Percentiles rank a stretch among this genome's conserved stretches.
These are phyloP conservation scores for Megamerina dolium DNA, from an alignment of 2,888 invertebrate genomes.

Conservation along the genomic window DNA sequence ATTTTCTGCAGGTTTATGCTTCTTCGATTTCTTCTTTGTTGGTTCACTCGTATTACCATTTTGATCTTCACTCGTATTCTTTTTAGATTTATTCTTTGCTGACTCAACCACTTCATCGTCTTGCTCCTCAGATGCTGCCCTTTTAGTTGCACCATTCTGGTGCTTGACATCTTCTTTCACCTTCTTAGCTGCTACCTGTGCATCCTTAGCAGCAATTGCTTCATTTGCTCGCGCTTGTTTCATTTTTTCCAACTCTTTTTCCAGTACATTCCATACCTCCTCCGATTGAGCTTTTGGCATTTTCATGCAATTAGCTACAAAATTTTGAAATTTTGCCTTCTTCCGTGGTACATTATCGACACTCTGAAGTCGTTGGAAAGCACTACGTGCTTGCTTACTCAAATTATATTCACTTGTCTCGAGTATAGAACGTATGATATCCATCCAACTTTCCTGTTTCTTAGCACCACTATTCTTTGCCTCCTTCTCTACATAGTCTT, in stretches of 20 bases:
- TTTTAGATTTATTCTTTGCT: background rate
- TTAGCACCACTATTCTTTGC: constrained; percentile 74
- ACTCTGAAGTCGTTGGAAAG: constrained; percentile 63
- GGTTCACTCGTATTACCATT: background rate
- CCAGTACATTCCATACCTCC: constrained; percentile 60
- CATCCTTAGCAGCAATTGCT: constrained; percentile 19
- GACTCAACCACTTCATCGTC: background rate
- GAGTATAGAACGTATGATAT: constrained; percentile 42
- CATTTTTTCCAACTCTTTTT: constrained; percentile 52
- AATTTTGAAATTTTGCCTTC: constrained; percentile 75
- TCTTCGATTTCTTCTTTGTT: constrained; percentile 15
- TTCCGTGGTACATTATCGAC: constrained; percentile 81
- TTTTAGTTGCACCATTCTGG: constrained; percentile 10
- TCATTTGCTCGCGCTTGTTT: constrained; percentile 31
- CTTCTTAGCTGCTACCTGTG: background rate
- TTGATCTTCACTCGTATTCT: background rate
- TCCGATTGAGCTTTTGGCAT: constrained; percentile 58
- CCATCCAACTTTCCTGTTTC: constrained; percentile 77
- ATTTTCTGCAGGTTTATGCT: constrained; percentile 8
- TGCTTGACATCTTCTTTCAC: constrained; percentile 11
- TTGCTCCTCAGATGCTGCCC: too few species aligned
- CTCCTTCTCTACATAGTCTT: constrained; percentile 65
- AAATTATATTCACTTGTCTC: constrained; percentile 36
- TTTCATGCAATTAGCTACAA: constrained; percentile 60
- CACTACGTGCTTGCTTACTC: constrained; percentile 52